phyloP scores from a whole-genome alignment of 2,888 invertebrate species.

The Anaspis maculata region DNA sequence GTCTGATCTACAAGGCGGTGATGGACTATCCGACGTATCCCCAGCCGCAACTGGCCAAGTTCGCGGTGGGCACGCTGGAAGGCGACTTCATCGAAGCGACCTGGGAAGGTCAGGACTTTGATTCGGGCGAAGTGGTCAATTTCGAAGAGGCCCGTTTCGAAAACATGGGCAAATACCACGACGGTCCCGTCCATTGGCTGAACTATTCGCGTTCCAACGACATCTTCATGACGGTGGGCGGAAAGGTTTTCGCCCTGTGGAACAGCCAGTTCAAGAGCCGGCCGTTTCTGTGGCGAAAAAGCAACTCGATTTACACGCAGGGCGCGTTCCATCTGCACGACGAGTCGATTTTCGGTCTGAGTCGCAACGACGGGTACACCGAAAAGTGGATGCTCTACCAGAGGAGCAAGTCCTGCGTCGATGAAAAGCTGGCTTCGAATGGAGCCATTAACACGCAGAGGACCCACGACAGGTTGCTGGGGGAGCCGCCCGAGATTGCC shows the following conservation, averaged over 20 bases:
- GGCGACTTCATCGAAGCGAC: slow-evolving; percentile 39
- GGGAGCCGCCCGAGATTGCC: too few relatives aligned
- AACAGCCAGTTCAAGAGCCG: slow-evolving; percentile 49
- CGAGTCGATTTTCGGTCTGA: slow-evolving; percentile 48
- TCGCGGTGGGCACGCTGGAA: slow-evolving; percentile 13
- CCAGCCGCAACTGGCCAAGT: neutral
- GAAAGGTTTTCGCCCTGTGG: slow-evolving; percentile 69
- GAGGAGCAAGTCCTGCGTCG: slow-evolving; percentile 48
- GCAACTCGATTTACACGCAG: slow-evolving; percentile 50
- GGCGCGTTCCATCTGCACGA: slow-evolving; percentile 32
- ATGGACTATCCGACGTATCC: slow-evolving; percentile 1
- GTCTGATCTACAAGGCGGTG: slow-evolving; percentile 20
- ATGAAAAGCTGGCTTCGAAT: slow-evolving; percentile 20
- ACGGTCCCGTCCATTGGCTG: slow-evolving; percentile 57
- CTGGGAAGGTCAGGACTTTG: slow-evolving; percentile 64
- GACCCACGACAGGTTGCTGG: slow-evolving; percentile 29
- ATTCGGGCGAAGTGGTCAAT: slow-evolving; percentile 53
- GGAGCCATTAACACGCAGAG: slow-evolving; percentile 21
- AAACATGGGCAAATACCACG: slow-evolving; percentile 48
- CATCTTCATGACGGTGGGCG: slow-evolving; percentile 63
- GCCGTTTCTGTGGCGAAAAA: slow-evolving; percentile 61
- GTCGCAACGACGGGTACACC: slow-evolving; percentile 63
- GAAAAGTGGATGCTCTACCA: slow-evolving; percentile 76
- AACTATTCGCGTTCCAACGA: slow-evolving; percentile 54
- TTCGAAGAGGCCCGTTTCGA: slow-evolving; percentile 51